Base-by-base conservation (phyloP, 2,888 invertebrate species). In the Hymenopus coronatus region DNA sequence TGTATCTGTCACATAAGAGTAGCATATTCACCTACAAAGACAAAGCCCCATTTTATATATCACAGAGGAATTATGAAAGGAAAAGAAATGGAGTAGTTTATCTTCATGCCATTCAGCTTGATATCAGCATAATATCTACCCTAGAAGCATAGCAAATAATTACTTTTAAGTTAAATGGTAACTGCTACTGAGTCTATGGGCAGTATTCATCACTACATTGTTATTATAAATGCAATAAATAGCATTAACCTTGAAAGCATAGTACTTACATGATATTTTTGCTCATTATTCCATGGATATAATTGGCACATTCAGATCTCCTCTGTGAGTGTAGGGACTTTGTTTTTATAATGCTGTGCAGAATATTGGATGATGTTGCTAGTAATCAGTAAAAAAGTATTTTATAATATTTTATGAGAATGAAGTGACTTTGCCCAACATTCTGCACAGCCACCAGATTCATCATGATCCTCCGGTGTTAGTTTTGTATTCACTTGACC, bases 1-100 rank as follows among this genome's bases (percentile, higher is more conserved):
- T 87, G 87, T 87, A 87, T 87, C 82, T 87, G 82, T 82, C 82
- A 82, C 87, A 87, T 82, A 82, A 70, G 54, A 70, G 54, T 70
- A 70, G 54, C 54, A 70, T 20, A 70, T 20, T 70, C 54, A 70
- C 20, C 54, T 70, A 40, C 20, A 70, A 70, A 70, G 54, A 70
- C 54, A 70, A 70, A 70, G 54, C 20, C 54, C 28, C 20, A 33
- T 46, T 40, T 40, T 46, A n/a, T 27, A 27, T 15, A 3, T 70
- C 54, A 70, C 25, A 25, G 54, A 70, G 54, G 54, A 70, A 20
- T 70, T 70, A 70, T 70, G 54, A 70, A 70, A 40, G 40, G 12
- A 40, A 40, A 40, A 40, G 12, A 40, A 33, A 40, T 40, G 12
- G 40, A 20, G 54, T 70, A 20, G 54, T 70, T 20, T 0, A 70